Conservation (phyloP, 2,797 vertebrate species). For the Brachymystax lenok region DNA sequence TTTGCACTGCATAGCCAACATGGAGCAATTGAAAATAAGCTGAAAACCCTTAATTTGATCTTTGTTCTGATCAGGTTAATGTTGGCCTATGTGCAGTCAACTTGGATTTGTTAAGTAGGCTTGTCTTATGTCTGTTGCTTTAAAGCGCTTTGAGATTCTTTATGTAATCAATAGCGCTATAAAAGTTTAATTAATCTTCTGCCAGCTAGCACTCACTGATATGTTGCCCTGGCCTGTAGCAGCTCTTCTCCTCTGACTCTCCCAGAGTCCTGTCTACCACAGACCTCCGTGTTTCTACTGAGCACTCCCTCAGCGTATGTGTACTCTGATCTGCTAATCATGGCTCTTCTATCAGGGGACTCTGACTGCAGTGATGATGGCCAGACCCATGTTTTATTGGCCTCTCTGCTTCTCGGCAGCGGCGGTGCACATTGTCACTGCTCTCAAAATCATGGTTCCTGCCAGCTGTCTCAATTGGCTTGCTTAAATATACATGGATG, state of each 20-base stretch:
- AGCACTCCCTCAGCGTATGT: background rate
- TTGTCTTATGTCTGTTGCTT: too few relatives aligned
- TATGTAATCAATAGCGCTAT: too few relatives aligned
- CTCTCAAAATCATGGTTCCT: background rate
- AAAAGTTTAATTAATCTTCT: background rate
- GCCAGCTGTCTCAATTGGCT: conserved; percentile 23
- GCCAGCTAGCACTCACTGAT: conserved; percentile 9
- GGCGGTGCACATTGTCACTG: background rate
- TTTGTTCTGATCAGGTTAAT: too few relatives aligned
- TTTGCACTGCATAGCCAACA: too few relatives aligned
- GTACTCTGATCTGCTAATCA: conserved; percentile 24
- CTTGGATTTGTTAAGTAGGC: too few relatives aligned
- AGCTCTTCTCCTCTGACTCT: conserved; percentile 7
- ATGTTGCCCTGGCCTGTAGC: conserved; percentile 4
- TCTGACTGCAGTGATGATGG: conserved; percentile 26
- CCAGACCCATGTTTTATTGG: conserved; percentile 8
- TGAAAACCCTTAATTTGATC: too few relatives aligned
- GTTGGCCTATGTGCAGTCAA: too few relatives aligned
- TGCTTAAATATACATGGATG: conserved; percentile 6
- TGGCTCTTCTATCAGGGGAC: conserved; percentile 33
- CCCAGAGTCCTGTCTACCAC: background rate
- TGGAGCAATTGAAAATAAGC: too few relatives aligned
- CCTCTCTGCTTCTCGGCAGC: background rate
- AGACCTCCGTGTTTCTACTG: background rate
- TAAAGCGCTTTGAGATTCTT: too few relatives aligned